phyloP scores from a whole-genome alignment of 2,113 vertebrate species.

The Pantherophis guttatus region DNA sequence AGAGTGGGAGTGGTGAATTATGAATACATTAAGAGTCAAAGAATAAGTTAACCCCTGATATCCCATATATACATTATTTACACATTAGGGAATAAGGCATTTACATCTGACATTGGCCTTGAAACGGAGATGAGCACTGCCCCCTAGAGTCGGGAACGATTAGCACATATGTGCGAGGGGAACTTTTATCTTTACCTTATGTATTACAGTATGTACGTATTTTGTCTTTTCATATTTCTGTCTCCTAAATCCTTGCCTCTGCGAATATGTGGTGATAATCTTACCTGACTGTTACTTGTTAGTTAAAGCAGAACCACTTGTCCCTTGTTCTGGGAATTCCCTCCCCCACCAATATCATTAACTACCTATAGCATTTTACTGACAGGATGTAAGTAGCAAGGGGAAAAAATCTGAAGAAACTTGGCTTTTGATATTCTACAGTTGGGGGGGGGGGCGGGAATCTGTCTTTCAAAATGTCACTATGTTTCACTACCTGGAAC shows the following conservation, averaged over 20 bases:
- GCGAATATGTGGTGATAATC: neutral
- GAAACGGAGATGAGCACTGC: too few relatives aligned
- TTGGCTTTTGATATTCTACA: neutral
- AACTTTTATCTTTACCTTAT: too few relatives aligned
- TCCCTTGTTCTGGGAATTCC: neutral
- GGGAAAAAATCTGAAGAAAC: neutral
- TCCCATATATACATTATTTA: too few relatives aligned
- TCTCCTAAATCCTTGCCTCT: neutral
- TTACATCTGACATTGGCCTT: too few relatives aligned
- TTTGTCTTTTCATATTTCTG: slow-evolving; percentile 16
- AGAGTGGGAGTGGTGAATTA: too few relatives aligned
- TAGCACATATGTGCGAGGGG: too few relatives aligned
- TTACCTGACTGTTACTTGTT: neutral
- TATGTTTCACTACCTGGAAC: neutral
- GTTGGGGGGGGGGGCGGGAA: neutral
- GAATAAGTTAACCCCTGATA: too few relatives aligned
- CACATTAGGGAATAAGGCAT: too few relatives aligned
- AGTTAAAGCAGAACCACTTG: neutral
- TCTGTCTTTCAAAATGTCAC: neutral
- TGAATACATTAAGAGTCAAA: too few relatives aligned
- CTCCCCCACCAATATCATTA: neutral
- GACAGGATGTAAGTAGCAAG: neutral
- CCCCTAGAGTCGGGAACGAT: too few relatives aligned
- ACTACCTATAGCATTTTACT: neutral
- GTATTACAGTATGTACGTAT: neutral